Base-by-base conservation (phyloP, 2,888 invertebrate species). In the Spodoptera picta region DNA sequence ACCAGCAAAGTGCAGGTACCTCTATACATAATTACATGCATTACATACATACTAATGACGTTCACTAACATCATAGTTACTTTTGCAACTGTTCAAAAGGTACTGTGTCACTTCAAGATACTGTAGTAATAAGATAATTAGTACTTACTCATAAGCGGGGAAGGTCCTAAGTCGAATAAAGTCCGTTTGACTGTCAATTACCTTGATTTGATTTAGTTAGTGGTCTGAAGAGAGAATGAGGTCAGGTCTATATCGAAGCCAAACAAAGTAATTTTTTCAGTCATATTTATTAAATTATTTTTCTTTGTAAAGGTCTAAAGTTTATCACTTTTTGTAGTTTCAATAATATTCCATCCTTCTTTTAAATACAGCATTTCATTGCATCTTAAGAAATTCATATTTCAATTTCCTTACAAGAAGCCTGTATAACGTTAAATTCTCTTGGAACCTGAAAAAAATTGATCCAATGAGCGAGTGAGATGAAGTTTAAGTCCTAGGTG, bases 361-460 rank as follows among this genome's bases (percentile, higher is more conserved):
- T 45, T 24, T 19, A 31, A 54, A 47, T 14, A 62, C 49, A 9
- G 19, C 31, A 7, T 43, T n/a, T 41, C 14, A 42, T 45, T 48
- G 44, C 54, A 41, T 10, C 12, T 36, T 48, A 47, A 50, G 43
- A 58, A 48, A 52, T 65, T 57, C 55, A 63, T 73, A 53, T 73
- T 60, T 66, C 46, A 66, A 70, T 11, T 41, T 31, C 19, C 61
- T 45, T 31, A 47, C 36, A 49, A 60, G 45, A 50, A 53, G 55
- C 43, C 50, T 60, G 57, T 53, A 74, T 60, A 58, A 59, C 62
- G 41, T 69, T 62, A 53, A 66, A 63, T 60, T 70, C 60, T 63
- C 67, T 60, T 60, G 55, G 19, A 66, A 66, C 60, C 63, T 66
- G 60, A 63, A 48, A 66, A 45, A 55, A 70, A 70, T 74, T 70